These are phyloP conservation scores for Eupsittula cactorum DNA, from an alignment of 2,113 vertebrate species.

Conservation along the genomic window DNA sequence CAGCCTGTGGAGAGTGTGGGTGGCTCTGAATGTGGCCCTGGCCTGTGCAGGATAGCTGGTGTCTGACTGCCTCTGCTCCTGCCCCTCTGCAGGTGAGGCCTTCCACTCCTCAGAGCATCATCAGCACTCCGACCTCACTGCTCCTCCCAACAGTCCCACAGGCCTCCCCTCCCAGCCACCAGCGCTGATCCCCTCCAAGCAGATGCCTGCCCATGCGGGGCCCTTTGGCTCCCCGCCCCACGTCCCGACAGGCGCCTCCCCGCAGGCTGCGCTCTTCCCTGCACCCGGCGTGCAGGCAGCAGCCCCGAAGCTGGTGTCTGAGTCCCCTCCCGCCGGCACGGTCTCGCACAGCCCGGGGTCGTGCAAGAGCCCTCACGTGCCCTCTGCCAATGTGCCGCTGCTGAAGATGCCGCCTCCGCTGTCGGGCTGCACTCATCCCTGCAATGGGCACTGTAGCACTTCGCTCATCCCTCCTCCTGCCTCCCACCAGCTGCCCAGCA, in stretches of 20 bases:
- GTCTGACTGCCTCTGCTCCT: slow-evolving; percentile 38
- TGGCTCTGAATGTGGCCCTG: background rate
- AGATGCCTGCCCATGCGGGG: slow-evolving; percentile 75
- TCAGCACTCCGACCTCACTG: slow-evolving; percentile 93
- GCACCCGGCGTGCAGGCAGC: slow-evolving; percentile 74
- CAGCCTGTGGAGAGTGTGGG: background rate
- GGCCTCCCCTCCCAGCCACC: slow-evolving; percentile 90
- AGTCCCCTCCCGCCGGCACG: slow-evolving; percentile 75
- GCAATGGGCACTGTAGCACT: slow-evolving; percentile 90
- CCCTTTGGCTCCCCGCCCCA: slow-evolving; percentile 73
- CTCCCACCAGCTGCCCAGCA: slow-evolving; percentile 81
- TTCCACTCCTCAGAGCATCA: slow-evolving; percentile 92
- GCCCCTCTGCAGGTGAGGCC: slow-evolving; percentile 80
- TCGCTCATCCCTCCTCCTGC: slow-evolving; percentile 78
- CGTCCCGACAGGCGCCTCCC: slow-evolving; percentile 77
- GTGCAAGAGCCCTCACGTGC: slow-evolving; percentile 91
- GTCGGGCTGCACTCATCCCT: slow-evolving; percentile 89
- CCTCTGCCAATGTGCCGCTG: slow-evolving; percentile 86
- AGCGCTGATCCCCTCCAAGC: slow-evolving; percentile 84
- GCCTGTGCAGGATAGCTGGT: fast-evolving
- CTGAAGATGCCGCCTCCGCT: slow-evolving; percentile 87
- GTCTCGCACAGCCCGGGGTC: slow-evolving; percentile 79
- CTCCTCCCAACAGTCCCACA: slow-evolving; percentile 96
- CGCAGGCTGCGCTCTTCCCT: slow-evolving; percentile 78
- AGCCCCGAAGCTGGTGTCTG: slow-evolving; percentile 75